Conservation (phyloP, 2,113 vertebrate genomes). For the Sturnira hondurensis region DNA sequence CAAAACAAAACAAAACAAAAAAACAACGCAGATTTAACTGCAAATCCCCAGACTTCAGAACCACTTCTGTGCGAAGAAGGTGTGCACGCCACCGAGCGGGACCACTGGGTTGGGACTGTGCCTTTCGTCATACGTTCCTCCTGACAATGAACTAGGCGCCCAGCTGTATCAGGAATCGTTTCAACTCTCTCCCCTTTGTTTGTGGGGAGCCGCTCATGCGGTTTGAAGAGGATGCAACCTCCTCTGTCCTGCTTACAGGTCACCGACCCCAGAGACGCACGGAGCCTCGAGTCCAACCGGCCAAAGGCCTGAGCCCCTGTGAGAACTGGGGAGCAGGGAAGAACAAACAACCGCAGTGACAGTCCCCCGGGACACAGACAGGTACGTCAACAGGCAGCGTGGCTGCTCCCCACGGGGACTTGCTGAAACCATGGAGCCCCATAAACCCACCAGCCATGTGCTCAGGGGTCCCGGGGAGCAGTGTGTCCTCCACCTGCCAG, state of each 20-base stretch:
- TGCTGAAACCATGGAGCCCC: neutral
- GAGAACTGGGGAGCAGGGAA: neutral
- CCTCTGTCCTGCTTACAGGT: neutral
- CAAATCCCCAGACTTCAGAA: neutral
- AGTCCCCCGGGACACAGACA: neutral
- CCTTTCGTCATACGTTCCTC: neutral
- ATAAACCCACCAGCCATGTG: neutral
- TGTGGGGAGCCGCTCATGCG: neutral
- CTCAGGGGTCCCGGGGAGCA: neutral
- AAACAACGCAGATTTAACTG: constrained; percentile 22
- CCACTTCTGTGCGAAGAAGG: neutral
- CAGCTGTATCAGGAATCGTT: neutral
- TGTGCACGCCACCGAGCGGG: neutral
- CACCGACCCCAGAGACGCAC: neutral
- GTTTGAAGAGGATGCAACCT: neutral
- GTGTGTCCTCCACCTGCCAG: rapidly evolving
- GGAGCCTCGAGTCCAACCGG: neutral
- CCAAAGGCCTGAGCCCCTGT: neutral
- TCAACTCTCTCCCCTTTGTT: constrained; percentile 5
- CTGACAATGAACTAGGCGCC: neutral
- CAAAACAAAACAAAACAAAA: neutral
- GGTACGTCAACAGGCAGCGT: neutral
- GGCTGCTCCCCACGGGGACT: neutral
- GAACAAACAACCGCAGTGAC: neutral
- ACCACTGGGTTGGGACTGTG: neutral